These are phyloP conservation scores for Onychorhynchus coronatus DNA, from an alignment of 2,113 vertebrate genomes.

Conservation along the genomic window DNA sequence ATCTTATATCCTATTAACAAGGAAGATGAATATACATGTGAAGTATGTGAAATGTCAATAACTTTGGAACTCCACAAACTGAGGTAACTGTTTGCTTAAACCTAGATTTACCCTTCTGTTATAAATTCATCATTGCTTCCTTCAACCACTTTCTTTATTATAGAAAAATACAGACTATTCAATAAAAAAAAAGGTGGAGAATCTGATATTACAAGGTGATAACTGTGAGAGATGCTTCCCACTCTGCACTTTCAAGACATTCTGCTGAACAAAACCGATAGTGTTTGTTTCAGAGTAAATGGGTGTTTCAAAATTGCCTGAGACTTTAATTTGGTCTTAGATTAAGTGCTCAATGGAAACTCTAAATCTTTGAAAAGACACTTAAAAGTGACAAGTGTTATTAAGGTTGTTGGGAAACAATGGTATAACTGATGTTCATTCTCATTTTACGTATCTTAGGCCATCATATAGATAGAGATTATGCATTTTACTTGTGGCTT, in stretches of 20 bases:
- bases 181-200: not conserved
- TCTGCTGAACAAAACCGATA: not conserved
- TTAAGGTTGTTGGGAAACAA: not conserved
- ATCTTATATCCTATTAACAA: not conserved
- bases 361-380: not conserved
- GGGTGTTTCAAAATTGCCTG: not conserved
- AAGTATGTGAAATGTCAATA: not conserved
- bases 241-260: not conserved
- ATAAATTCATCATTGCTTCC: not conserved
- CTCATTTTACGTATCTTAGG: not conserved
- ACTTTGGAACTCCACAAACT: not conserved
- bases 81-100: not conserved
- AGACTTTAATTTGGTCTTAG: conserved; percentile 38
- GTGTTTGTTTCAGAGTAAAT: conserved; percentile 9
- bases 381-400: not conserved
- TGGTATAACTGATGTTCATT: not conserved
- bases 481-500: not conserved
- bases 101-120: not conserved
- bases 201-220: not conserved
- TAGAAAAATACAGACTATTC: not conserved
- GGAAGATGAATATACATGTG: not conserved
- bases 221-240: not conserved
- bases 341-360: not conserved
- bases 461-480: not conserved
- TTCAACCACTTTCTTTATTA: not conserved